Evolutionary conservation across 2,113 vertebrate genomes (phyloP).

Genomic region (Cyphomyrus discorhynchus): DNA sequence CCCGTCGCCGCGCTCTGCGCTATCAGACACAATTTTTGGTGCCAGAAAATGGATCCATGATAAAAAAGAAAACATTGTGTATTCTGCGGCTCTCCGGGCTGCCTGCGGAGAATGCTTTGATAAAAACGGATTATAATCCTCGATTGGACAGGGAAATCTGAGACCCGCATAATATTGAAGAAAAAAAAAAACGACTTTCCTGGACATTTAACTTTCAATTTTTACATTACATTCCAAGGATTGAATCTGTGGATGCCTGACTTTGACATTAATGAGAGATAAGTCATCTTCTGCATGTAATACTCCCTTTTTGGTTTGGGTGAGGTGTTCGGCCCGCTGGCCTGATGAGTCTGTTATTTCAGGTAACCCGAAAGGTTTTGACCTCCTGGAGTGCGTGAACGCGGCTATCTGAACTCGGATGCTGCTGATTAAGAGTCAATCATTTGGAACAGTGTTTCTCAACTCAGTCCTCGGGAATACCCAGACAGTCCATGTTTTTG

Average conservation of each 20-base stretch:
- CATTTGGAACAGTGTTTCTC: not conserved
- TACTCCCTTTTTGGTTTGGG: not conserved
- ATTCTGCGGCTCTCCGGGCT: conserved; percentile 61
- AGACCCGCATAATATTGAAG: conserved; percentile 19
- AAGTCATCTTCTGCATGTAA: not conserved
- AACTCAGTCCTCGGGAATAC: not conserved
- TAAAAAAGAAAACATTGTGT: conserved; percentile 64
- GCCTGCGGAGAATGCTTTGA: conserved; percentile 71
- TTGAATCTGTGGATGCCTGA: not conserved
- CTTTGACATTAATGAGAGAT: not conserved
- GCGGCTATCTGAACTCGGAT: not conserved
- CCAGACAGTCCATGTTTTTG: not conserved
- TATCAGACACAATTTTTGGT: conserved; percentile 78
- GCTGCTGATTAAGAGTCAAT: not conserved
- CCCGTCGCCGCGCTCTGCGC: conserved; percentile 51
- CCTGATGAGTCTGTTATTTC: not conserved
- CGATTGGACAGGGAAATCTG: conserved; percentile 44
- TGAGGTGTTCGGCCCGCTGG: not conserved
- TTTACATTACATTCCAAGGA: conserved; percentile 11
- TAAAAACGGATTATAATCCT: conserved; percentile 63
- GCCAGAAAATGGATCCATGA: conserved; percentile 58
- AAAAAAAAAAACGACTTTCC: conserved; percentile 15
- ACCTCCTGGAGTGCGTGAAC: not conserved
- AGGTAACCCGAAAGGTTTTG: not conserved
- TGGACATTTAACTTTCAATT: conserved; percentile 13